Evolutionary conservation across 2,113 vertebrate species (phyloP).

Genomic region (Microtus montanus): DNA sequence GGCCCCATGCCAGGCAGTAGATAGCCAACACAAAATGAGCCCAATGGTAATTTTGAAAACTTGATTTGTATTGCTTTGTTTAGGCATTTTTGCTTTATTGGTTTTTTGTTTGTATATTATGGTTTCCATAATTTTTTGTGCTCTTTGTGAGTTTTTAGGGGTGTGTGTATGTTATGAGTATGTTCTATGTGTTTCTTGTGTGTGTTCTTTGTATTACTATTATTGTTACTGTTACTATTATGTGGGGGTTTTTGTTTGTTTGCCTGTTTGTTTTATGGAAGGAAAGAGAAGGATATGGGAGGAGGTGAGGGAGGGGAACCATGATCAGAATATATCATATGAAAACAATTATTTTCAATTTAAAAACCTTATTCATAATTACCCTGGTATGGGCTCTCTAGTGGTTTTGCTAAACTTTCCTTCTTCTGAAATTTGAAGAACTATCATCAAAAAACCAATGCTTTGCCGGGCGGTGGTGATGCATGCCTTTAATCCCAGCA

Average conservation of each 20-base stretch:
- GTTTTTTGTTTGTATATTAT: neutral
- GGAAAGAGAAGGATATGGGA: neutral
- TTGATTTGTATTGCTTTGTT: neutral
- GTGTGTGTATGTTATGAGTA: neutral
- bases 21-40: neutral
- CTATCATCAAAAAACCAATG: neutral
- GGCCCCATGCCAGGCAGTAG: neutral
- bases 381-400: neutral
- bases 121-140: neutral
- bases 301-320: neutral
- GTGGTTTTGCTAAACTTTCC: neutral
- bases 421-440: constrained; percentile 15
- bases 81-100: neutral
- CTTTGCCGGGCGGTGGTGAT: neutral
- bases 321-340: neutral
- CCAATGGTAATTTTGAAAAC: neutral
- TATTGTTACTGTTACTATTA: neutral
- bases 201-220: neutral
- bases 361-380: neutral
- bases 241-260: neutral
- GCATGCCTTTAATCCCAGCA: too few relatives aligned
- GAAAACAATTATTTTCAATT: neutral
- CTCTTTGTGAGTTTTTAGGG: neutral
- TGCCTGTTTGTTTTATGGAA: neutral
- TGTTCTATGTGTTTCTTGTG: neutral